Evolutionary conservation across 1,140 invertebrate genomes (phyloP).

Genomic region (Bombus vancouverensis): DNA sequence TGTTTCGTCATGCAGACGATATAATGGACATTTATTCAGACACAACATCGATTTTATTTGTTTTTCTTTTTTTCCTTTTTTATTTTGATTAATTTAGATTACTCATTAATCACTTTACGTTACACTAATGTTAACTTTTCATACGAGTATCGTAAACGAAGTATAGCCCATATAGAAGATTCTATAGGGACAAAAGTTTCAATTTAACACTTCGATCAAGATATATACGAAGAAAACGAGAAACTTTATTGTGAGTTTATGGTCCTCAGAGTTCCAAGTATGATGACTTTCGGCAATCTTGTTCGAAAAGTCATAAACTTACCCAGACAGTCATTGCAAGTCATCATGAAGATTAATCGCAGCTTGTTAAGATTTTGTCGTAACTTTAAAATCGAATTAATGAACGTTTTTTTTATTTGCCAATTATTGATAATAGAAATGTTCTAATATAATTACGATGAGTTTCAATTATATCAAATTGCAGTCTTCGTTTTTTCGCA

Average conservation of each 20-base stretch:
- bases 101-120: constrained; percentile 32
- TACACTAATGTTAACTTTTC: constrained; percentile 7
- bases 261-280: constrained; percentile 75
- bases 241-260: constrained; percentile 74
- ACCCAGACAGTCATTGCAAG: constrained; percentile 10
- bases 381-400: background rate
- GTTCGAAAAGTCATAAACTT: constrained; percentile 22
- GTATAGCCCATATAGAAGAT: background rate
- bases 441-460: background rate
- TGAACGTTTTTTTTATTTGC: background rate
- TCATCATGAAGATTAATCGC: background rate
- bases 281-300: constrained; percentile 20
- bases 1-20: constrained; percentile 32
- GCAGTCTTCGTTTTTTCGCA: background rate
- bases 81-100: constrained; percentile 1
- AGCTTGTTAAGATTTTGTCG: background rate
- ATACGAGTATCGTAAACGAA: constrained; percentile 13
- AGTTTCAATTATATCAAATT: background rate
- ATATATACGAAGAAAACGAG: constrained; percentile 5
- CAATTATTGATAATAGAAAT: background rate
- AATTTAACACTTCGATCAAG: background rate
- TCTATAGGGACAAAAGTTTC: background rate
- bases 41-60: constrained; percentile 68
- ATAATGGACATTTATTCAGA: constrained; percentile 67
- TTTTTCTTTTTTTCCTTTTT: constrained; percentile 30